Evolutionary conservation across 2,888 invertebrate species (phyloP).

Genomic region (Linnaemya vulpina): DNA sequence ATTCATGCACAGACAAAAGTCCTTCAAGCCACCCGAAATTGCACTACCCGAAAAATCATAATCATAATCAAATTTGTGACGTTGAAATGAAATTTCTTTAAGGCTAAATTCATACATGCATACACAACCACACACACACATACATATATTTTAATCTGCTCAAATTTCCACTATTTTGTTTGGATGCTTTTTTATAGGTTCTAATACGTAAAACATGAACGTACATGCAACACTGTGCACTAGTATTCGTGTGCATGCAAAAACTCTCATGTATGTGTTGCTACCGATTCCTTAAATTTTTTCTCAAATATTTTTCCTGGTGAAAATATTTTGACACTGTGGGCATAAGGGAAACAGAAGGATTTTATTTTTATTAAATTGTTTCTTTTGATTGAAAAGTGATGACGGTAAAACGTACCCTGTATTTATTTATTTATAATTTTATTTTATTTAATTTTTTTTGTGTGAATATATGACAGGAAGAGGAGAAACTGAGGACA

Average conservation of each 20-base stretch:
- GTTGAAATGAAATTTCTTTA: slow-evolving; percentile 36
- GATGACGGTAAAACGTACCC: not conserved
- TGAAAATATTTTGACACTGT: slow-evolving; percentile 30
- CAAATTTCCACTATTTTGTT: slow-evolving; percentile 22
- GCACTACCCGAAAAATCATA: slow-evolving; percentile 14
- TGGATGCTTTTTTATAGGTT: not conserved
- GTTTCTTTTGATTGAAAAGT: not conserved
- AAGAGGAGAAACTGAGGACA: not conserved
- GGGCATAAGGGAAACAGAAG: not conserved
- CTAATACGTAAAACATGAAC: slow-evolving; percentile 14
- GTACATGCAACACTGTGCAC: not conserved
- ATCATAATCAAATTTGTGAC: slow-evolving; percentile 48
- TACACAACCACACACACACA: too few species aligned
- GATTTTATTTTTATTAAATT: slow-evolving; percentile 10
- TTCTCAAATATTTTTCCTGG: not conserved
- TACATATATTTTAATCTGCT: slow-evolving; percentile 36
- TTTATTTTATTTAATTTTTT: not conserved
- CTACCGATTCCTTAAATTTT: not conserved
- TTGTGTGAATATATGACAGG: not conserved
- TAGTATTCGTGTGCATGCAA: not conserved
- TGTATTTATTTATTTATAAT: not conserved
- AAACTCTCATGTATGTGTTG: not conserved
- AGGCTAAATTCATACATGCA: slow-evolving; percentile 36
- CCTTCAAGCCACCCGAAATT: not conserved
- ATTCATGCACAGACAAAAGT: slow-evolving; percentile 15